Evolutionary conservation across 2,797 vertebrate genomes (phyloP), one percentile per base, ranked within the genome.

Genomic region (Molossus alvarezi): DNA sequence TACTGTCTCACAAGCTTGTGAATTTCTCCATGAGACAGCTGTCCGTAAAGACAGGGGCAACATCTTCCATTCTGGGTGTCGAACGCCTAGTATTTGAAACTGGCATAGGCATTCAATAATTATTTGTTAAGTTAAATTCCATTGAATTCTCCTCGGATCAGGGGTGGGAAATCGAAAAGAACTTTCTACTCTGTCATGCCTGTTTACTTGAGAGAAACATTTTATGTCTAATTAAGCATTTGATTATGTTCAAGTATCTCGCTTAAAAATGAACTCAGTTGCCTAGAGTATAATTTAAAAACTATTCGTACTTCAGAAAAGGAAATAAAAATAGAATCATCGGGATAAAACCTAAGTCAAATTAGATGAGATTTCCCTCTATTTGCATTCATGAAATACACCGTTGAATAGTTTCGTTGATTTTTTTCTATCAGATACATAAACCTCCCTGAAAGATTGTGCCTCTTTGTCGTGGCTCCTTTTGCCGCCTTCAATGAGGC

Each of bases 261-360:
- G 72, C 73, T 77, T 57, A 51, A 83, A 97, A 85, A 60, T 0
- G 4, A 72, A 77, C 3, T 90, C 89, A 4, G 9, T n/a, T 93
- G 7, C 53, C 23, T 55, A 48, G 11, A 53, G 18, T 77, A 75
- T 93, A 89, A 90, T 72, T 21, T 62, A 53, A 18, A 91, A 93
- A 45, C 14, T 41, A 15, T n/a, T 15, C 17, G 64, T 92, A 37
- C 20, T 71, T 84, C 12, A 88, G 65, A 76, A 93, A 87, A 93
- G n/a, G 58, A 73, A 88, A 1, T 33, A n/a, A 89, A 97, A 90
- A 73, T 37, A 84, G 60, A 91, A 91, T 65, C 75, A 62, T 33
- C 29, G n/a, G 29, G 12, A 73, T 23, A 90, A 77, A 92, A 55
- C 6, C 8, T 88, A 81, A 57, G 13, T 67, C n/a, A 94, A 90